Evolutionary conservation across 2,888 invertebrate species (phyloP).

Genomic region (Heliconius sara): DNA sequence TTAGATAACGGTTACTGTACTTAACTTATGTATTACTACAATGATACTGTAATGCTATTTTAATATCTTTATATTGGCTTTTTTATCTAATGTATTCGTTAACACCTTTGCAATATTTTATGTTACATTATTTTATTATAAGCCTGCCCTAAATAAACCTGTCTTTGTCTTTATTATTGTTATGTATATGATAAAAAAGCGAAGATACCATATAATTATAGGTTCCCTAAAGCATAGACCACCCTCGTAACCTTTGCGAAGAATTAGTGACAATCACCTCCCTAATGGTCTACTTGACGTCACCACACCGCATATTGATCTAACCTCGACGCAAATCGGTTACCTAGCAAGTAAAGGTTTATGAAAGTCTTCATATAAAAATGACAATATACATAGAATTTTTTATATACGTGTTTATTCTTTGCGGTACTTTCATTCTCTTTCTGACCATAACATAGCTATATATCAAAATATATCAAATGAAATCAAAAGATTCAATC

Average conservation of each 20-base stretch:
- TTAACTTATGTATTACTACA: conserved; percentile 25
- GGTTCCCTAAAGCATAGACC: background rate
- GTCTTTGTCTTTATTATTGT: background rate
- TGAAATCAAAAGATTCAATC: too few species aligned
- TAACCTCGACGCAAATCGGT: conserved; percentile 57
- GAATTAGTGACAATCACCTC: conserved; percentile 36
- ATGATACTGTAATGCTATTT: conserved; percentile 48
- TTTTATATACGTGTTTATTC: background rate
- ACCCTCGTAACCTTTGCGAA: conserved; percentile 33
- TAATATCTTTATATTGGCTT: conserved; percentile 28
- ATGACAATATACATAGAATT: background rate
- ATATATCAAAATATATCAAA: too few species aligned
- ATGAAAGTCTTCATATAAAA: background rate
- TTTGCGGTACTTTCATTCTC: too few species aligned
- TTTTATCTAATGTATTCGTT: background rate
- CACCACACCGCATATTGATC: conserved; percentile 64
- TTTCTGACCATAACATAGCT: too few species aligned
- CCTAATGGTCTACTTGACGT: conserved; percentile 54
- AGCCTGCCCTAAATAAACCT: background rate
- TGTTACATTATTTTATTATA: background rate
- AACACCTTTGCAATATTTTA: background rate
- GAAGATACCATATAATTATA: background rate
- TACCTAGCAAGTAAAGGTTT: conserved; percentile 50
- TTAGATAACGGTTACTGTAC: conserved; percentile 58
- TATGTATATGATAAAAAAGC: background rate